phyloP scores from a whole-genome alignment of 2,797 vertebrate genomes.

The Cephalopachus bancanus region DNA sequence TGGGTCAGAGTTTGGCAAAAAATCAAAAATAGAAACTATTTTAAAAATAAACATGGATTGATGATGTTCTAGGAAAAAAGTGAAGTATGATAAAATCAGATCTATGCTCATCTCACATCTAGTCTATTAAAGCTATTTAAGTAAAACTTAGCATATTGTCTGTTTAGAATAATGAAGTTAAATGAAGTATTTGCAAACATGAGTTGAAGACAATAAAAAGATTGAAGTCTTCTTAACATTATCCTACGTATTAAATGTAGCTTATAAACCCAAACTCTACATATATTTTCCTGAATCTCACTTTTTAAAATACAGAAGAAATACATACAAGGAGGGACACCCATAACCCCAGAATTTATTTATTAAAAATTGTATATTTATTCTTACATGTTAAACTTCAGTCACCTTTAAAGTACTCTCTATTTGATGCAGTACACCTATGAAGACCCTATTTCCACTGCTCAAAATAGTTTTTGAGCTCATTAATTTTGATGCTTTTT shows the following conservation, averaged over 20 bases:
- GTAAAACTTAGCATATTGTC: background rate
- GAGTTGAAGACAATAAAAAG: conserved; percentile 4
- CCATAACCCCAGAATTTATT: too few species aligned
- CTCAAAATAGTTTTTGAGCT: too few species aligned
- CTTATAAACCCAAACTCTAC: background rate
- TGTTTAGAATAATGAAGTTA: background rate
- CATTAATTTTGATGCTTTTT: too few species aligned
- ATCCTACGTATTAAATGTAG: background rate
- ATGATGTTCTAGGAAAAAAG: background rate
- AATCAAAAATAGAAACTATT: conserved; percentile 51
- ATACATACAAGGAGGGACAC: background rate
- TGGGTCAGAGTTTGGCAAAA: background rate
- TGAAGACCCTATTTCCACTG: too few species aligned
- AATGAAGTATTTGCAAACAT: background rate
- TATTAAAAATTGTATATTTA: too few species aligned
- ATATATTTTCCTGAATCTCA: background rate
- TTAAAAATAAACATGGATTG: conserved; percentile 4
- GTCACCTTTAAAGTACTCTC: too few species aligned
- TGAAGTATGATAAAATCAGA: background rate
- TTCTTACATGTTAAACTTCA: too few species aligned
- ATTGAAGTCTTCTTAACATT: background rate
- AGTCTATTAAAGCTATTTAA: background rate
- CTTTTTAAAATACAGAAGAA: background rate
- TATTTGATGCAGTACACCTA: too few species aligned
- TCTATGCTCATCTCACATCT: background rate